Percentiles rank a stretch among this genome's conserved stretches.
Conservation (phyloP, 2,113 vertebrate species). For the Cavia aperea region DNA sequence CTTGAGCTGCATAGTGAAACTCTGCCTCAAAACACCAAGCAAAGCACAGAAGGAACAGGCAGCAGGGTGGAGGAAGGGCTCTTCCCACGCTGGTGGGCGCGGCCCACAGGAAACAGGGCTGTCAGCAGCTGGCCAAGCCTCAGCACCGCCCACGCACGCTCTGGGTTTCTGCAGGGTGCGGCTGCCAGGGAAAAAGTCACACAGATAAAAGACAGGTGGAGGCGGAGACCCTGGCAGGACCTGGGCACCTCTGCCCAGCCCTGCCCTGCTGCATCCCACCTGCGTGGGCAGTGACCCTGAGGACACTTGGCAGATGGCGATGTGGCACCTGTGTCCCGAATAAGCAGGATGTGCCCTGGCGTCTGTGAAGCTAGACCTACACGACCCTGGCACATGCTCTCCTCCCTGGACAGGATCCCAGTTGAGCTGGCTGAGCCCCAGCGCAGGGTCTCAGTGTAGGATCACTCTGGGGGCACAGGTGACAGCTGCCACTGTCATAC, state of each 20-base stretch:
- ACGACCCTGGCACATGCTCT: not conserved
- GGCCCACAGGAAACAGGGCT: conserved; percentile 60
- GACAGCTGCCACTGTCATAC: not conserved
- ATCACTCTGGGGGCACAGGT: not conserved
- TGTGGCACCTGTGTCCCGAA: conserved; percentile 20
- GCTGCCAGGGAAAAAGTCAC: conserved; percentile 49
- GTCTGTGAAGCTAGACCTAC: not conserved
- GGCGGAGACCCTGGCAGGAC: not conserved
- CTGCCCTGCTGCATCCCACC: not conserved
- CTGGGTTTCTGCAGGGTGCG: conserved; percentile 66
- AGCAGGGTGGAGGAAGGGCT: not conserved
- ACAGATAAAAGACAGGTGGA: not conserved
- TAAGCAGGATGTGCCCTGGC: conserved; percentile 8
- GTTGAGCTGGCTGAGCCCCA: not conserved
- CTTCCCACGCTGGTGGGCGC: not conserved
- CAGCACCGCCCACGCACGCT: conserved; percentile 67
- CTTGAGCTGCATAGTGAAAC: not conserved
- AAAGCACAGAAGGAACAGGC: not conserved
- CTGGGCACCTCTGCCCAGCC: not conserved
- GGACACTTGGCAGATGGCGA: conserved; percentile 59
- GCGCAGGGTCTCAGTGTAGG: not conserved
- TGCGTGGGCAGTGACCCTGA: conserved; percentile 61
- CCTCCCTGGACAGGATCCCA: not conserved
- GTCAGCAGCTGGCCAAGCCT: conserved; percentile 64
- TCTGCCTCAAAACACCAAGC: not conserved